phyloP scores from a whole-genome alignment of 2,113 vertebrate species.

The Romanogobio albipinnatus region DNA sequence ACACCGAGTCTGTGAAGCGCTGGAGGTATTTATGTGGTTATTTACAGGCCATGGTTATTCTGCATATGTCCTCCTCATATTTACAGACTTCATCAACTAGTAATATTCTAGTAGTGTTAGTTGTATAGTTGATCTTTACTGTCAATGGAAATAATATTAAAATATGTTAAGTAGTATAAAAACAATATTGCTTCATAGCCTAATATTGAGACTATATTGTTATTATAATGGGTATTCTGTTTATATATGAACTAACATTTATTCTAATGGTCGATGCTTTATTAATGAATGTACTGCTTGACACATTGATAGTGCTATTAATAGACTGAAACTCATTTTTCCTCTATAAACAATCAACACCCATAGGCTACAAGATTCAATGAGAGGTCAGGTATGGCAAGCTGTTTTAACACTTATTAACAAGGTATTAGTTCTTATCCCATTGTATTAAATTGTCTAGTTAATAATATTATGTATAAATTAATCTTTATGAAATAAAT shows the following conservation, averaged over 20 bases:
- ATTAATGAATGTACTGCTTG: not conserved
- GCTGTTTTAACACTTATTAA: not conserved
- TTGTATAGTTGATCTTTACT: not conserved
- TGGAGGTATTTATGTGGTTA: not conserved
- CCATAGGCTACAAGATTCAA: not conserved
- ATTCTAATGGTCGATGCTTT: not conserved
- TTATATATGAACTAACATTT: not conserved
- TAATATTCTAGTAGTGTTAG: too few species aligned
- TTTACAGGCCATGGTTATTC: slow-evolving; percentile 26
- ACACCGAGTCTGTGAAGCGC: not conserved
- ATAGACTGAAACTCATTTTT: not conserved
- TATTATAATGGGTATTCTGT: not conserved
- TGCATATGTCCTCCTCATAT: not conserved
- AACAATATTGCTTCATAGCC: not conserved
- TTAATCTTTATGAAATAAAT: not conserved
- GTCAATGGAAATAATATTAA: not conserved
- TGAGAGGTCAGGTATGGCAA: slow-evolving; percentile 25
- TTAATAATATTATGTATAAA: not conserved
- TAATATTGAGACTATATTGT: not conserved
- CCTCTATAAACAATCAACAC: not conserved
- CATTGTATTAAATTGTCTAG: not conserved
- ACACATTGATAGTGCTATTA: slow-evolving; percentile 10
- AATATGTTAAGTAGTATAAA: not conserved
- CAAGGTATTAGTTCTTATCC: not conserved
- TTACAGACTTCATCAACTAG: not conserved